Conservation (phyloP, 1,140 invertebrate genomes). For the Plodia interpunctella region DNA sequence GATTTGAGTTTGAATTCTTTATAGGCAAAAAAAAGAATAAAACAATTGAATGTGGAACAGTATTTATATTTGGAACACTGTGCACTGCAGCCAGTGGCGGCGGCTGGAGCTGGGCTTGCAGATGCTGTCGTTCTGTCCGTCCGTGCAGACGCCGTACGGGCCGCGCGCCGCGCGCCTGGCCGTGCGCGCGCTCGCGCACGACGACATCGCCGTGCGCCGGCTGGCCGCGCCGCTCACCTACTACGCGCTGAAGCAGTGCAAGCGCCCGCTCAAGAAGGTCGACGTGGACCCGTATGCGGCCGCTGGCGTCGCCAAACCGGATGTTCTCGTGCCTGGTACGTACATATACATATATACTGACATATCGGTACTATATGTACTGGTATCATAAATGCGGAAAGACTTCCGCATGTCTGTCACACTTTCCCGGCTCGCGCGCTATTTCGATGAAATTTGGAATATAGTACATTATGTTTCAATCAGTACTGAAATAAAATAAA, state of each 20-base stretch:
- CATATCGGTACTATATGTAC: too few relatives aligned
- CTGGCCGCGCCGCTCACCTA: constrained; percentile 81
- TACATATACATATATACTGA: too few relatives aligned
- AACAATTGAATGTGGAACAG: too few relatives aligned
- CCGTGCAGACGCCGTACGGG: constrained; percentile 83
- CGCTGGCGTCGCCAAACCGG: constrained; percentile 41
- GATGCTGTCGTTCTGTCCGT: constrained; percentile 83
- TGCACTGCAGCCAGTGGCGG: constrained; percentile 86
- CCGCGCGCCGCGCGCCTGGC: constrained; percentile 82
- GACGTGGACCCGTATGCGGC: constrained; percentile 75
- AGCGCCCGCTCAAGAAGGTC: constrained; percentile 82
- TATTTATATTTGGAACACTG: too few relatives aligned
- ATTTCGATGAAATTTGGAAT: too few relatives aligned
- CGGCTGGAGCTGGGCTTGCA: constrained; percentile 85
- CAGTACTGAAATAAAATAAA: too few relatives aligned
- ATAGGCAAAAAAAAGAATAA: too few relatives aligned
- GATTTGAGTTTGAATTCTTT: too few relatives aligned
- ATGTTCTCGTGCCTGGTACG: constrained; percentile 52
- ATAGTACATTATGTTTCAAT: too few relatives aligned
- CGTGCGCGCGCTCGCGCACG: constrained; percentile 83
- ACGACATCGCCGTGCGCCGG: constrained; percentile 86
- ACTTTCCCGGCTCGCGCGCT: too few relatives aligned
- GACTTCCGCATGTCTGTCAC: too few relatives aligned
- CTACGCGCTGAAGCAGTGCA: constrained; percentile 87
- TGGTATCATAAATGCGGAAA: too few relatives aligned